Conservation (phyloP, 2,113 vertebrate genomes). For the Odontophorus gujanensis region DNA sequence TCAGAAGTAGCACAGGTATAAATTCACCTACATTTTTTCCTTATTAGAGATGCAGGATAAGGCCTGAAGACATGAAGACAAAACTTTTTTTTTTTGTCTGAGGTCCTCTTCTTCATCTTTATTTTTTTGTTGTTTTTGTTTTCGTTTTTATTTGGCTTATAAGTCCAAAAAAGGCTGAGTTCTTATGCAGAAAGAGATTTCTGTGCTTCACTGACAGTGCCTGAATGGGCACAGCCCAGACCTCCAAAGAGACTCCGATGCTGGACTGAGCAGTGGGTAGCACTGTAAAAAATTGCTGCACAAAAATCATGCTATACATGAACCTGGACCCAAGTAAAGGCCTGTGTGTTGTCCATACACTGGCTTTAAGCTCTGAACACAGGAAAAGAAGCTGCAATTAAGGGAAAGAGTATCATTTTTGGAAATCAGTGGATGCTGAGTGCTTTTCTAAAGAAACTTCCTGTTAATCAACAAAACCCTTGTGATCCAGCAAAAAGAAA, state of each 20-base stretch:
- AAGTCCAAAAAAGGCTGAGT: neutral
- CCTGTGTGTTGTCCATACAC: neutral
- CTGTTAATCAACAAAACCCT: slow-evolving; percentile 32
- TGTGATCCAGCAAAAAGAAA: neutral
- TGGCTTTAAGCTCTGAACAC: neutral
- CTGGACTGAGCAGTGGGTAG: neutral
- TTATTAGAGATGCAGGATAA: neutral
- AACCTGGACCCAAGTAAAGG: neutral
- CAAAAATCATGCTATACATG: fast-evolving
- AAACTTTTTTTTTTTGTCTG: neutral
- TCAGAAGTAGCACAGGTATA: slow-evolving; percentile 36
- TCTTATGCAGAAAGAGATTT: neutral
- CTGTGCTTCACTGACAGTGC: neutral
- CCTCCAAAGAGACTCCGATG: neutral
- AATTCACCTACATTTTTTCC: slow-evolving; percentile 10
- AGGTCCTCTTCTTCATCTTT: too few relatives aligned
- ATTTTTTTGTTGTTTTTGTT: too few relatives aligned
- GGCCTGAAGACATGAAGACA: neutral
- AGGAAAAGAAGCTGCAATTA: neutral
- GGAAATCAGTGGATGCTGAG: neutral
- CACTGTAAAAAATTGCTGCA: neutral
- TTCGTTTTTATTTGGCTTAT: too few relatives aligned
- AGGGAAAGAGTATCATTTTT: neutral
- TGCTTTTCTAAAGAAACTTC: slow-evolving; percentile 7
- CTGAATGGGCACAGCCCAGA: neutral